Evolutionary conservation across 2,888 invertebrate genomes (phyloP), one percentile per base, ranked within the genome.

Genomic region (Caenorhabditis wallacei): DNA sequence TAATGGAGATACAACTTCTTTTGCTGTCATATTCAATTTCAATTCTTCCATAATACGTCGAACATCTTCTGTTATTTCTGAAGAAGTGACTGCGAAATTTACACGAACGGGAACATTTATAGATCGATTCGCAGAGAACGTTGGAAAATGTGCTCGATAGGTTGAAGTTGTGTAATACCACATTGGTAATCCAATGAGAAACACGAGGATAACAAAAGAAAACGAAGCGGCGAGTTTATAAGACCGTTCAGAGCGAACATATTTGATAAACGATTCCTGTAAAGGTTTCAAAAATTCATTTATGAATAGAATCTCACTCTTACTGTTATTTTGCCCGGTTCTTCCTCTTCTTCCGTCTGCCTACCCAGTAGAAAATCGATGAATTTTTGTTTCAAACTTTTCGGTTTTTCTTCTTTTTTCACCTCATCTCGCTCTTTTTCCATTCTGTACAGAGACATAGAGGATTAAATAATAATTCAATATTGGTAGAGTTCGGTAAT

Each of bases 141-240:
- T 78, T 26, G 76, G 68, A 37, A 86, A 86, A 1, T 57, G 56
- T 5, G 79, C 84, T 40, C 85, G 70, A 46, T 84, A 78, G 1
- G 80, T 59, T 0, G 82, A 76, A 7, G 90, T 90, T 16, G 90
- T 90, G 46, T 74, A 53, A 43, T 79, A 84, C 90, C 90, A 90
- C 54, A 90, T 69, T 5, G 89, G 89, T 0, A 85, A 40, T 4
- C 89, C 89, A 43, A 90, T 53, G 22, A 82, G 24, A 53, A 89
- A 61, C 1, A 90, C 70, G 43, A 87, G 76, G 24, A 87, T 54
- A 20, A 88, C 63, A 63, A 87, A 89, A 24, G 80, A 68, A 11
- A 85, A n/a, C 1, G 84, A 66, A 3, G 86, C 75, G 7, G 71
- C 74, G 11, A 84, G 63, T 57, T 81, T 80, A 51, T 56, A 84